Evolutionary conservation across 2,113 vertebrate genomes (phyloP), one percentile per base, ranked within the genome.

Genomic region (Esox niger): DNA sequence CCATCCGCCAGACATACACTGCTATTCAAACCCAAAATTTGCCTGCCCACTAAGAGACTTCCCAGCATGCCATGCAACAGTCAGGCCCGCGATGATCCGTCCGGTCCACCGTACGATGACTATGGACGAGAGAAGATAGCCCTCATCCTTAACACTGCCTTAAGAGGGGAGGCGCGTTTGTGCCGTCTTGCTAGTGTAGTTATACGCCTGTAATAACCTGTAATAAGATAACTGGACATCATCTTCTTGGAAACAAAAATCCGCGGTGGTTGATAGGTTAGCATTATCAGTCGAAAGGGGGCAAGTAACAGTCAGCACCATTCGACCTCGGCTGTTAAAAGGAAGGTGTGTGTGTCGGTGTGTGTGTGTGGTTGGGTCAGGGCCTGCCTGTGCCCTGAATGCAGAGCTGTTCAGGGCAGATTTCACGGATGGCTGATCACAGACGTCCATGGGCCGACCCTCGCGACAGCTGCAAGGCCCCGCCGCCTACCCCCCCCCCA

Each of bases 341-440:
- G 47, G 47, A 9, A 52, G 47, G 20, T 33, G 31, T 35, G 59
- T 33, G 59, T 61, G 59, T 61, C n/a, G n/a, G 31, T 33, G 59
- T n/a, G 21, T 33, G 59, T 33, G 59, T 33, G 49, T 32, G 49
- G 7, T 29, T 47, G 43, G 27, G 57, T 73, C 30, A 43, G 54
- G 43, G 65, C 63, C 31, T 65, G 62, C 25, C 32, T 63, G 59
- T 64, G 31, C 29, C 29, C 15, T 67, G 59, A 57, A 62, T 67
- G 63, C 26, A 57, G 52, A 67, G 64, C 15, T 71, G 66, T 59
- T 31, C 72, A 79, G 70, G 61, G 64, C 66, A 71, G 79, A 81
- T 82, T 85, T 79, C 47, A 66, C 75, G 76, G 62, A 74, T 74
- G 73, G 73, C 69, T 80, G 73, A 76, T 82, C 69, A 79, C 31